phyloP scores from a whole-genome alignment of 2,113 vertebrate species.

The Dendropsophus ebraccatus region DNA sequence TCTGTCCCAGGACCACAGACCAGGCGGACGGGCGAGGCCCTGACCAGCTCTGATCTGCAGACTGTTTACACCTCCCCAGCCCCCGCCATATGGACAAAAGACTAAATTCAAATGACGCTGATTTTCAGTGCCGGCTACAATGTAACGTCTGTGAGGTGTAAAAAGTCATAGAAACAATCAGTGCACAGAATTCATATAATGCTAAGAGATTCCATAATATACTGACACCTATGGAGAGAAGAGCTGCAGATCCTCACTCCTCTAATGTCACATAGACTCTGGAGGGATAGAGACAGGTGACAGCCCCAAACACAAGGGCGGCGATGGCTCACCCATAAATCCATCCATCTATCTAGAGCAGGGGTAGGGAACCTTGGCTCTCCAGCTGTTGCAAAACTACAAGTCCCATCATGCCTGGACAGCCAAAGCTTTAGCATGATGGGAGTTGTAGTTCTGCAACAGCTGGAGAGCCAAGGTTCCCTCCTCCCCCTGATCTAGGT shows the following conservation, averaged over 20 bases:
- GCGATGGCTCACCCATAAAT: too few relatives aligned
- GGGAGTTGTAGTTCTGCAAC: too few relatives aligned
- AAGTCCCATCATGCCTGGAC: too few relatives aligned
- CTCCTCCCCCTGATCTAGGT: too few relatives aligned
- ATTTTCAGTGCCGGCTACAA: not conserved
- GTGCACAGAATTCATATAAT: not conserved
- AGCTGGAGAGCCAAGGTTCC: too few relatives aligned
- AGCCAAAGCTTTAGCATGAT: too few relatives aligned
- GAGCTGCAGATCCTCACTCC: not conserved
- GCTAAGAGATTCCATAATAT: not conserved
- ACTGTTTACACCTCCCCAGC: not conserved
- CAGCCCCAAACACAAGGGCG: not conserved
- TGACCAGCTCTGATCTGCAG: not conserved
- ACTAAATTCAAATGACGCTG: not conserved
- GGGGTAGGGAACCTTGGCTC: too few relatives aligned
- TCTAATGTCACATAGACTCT: not conserved
- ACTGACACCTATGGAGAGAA: not conserved
- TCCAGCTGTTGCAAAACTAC: too few relatives aligned
- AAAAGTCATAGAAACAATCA: not conserved
- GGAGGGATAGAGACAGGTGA: not conserved
- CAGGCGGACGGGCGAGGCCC: not conserved
- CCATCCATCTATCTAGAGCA: too few relatives aligned
- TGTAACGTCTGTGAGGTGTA: not conserved
- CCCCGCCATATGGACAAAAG: not conserved
- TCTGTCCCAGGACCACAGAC: conserved; percentile 8